Evolutionary conservation across 2,797 vertebrate genomes (phyloP).

Genomic region (Sebastes variabilis): DNA sequence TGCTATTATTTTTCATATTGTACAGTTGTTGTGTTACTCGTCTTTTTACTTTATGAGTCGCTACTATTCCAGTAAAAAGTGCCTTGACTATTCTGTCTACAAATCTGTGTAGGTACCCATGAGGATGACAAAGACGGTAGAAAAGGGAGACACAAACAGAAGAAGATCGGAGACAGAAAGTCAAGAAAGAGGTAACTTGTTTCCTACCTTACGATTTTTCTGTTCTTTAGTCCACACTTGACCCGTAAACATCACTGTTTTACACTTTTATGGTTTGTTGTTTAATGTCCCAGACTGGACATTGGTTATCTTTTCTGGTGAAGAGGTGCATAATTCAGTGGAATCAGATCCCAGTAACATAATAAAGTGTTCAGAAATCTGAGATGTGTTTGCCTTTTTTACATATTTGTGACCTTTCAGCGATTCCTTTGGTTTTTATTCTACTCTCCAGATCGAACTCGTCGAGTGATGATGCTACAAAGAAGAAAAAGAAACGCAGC

Average conservation of each 20-base stretch:
- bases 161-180: conserved; percentile 71
- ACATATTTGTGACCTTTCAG: not conserved
- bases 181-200: conserved; percentile 69
- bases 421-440: not conserved
- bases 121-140: conserved; percentile 37
- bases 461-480: conserved; percentile 53
- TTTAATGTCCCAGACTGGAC: too few relatives aligned
- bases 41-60: not conserved
- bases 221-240: not conserved
- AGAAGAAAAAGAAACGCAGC: conserved; percentile 72
- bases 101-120: conserved; percentile 40
- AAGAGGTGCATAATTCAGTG: not conserved
- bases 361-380: not conserved
- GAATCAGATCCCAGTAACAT: not conserved
- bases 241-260: not conserved
- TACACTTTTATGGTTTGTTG: not conserved
- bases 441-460: conserved; percentile 55
- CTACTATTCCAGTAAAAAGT: not conserved
- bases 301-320: not conserved
- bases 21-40: not conserved
- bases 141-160: conserved; percentile 60
- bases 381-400: not conserved
- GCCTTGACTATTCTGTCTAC: not conserved
- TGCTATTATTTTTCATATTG: not conserved
- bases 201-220: not conserved